Evolutionary conservation across 2,113 vertebrate species (phyloP), one percentile per base, ranked within the genome.

Genomic region (Ictidomys tridecemlineatus): DNA sequence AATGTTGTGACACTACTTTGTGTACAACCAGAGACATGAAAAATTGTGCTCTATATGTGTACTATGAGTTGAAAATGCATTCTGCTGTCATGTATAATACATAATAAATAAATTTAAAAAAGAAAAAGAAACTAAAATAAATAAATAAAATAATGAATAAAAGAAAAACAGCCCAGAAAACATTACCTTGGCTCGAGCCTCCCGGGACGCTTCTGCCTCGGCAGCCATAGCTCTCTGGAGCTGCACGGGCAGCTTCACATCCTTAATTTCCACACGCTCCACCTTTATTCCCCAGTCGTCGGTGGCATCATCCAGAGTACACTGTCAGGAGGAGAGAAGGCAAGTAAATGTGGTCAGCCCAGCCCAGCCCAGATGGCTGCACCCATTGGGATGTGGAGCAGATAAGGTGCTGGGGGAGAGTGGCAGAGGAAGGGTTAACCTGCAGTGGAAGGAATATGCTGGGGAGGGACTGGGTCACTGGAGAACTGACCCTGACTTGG

Each of bases 141-240:
- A 56, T 12, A 63, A 42, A 63, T 1, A 14, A 63, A 39, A 3
- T 17, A 30, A 58, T 58, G 20, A 58, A 7, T 58, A 58, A n/a
- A 28, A 3, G 3, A 34, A 63, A 51, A 48, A 20, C 22, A 61
- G 16, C 11, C 53, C 13, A 63, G 14, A 42, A 45, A 76, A 9
- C 18, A 34, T 56, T 80, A 99, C 99, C 99, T 99, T 99, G 79
- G 99, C 99, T 96, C 99, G 98, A 0, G 99, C 99, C 98, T 99
- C 99, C 0, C 99, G 98, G 37, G 98, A 96, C 0, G 99, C 99
- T 98, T 99, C 99, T 0, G 99, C 99, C 96, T 99, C 99, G 0
- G 99, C 99, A 0, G 99, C 99, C 99, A 99, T 99, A 8, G 99
- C 99, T 96, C 99, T 99, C 99, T 99, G 99, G 45, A 99, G 99